phyloP scores from a whole-genome alignment of 1,140 invertebrate species.

The Pentalonia nigronervosa region DNA sequence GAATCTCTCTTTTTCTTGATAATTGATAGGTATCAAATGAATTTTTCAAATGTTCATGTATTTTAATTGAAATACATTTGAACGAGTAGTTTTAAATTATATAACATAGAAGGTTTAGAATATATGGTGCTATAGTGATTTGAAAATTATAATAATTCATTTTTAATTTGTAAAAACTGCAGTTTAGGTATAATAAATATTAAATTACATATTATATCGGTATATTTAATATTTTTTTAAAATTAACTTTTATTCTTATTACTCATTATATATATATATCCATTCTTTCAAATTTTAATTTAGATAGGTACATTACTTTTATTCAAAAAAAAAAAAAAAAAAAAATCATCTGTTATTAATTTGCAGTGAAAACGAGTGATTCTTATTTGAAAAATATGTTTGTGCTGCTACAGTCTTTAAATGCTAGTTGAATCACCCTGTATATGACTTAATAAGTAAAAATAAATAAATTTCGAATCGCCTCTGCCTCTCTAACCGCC shows the following conservation, averaged over 20 bases:
- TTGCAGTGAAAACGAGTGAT: not conserved
- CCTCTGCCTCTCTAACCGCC: not conserved
- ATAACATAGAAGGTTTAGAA: too few relatives aligned
- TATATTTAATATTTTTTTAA: not conserved
- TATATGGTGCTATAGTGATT: not conserved
- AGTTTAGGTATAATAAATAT: too few relatives aligned
- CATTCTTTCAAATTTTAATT: not conserved
- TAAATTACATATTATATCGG: too few relatives aligned
- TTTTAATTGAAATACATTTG: too few relatives aligned
- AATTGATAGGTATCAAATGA: too few relatives aligned
- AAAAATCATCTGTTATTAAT: not conserved
- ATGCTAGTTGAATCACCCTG: too few relatives aligned
- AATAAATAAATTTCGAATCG: not conserved
- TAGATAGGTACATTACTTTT: not conserved
- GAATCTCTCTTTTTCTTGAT: too few relatives aligned
- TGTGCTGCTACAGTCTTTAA: not conserved
- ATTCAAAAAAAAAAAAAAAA: too few relatives aligned
- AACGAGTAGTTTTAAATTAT: too few relatives aligned
- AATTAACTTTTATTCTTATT: not conserved
- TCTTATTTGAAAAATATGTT: not conserved
- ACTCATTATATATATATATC: not conserved
- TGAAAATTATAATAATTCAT: not conserved
- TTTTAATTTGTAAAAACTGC: not conserved
- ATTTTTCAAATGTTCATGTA: not conserved
- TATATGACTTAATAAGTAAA: not conserved